phyloP scores from a whole-genome alignment of 2,113 vertebrate genomes.

The Phainopepla nitens region DNA sequence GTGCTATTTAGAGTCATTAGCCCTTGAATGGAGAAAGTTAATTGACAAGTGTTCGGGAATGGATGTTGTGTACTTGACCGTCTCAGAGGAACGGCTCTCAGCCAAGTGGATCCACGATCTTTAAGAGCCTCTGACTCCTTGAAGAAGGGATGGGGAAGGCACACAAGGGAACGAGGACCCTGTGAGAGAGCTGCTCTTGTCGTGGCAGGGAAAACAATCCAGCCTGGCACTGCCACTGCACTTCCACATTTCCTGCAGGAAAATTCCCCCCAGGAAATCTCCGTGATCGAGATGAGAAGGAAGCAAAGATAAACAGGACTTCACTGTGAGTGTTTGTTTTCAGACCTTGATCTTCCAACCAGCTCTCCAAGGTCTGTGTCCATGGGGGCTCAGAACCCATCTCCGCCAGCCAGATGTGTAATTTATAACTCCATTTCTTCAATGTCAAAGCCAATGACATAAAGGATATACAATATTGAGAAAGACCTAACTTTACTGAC shows the following conservation, averaged over 20 bases:
- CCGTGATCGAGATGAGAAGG: background rate
- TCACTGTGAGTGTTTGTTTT: background rate
- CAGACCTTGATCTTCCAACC: background rate
- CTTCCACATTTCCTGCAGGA: background rate
- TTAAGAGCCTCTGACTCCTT: background rate
- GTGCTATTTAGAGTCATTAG: background rate
- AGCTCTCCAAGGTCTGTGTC: background rate
- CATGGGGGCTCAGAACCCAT: background rate
- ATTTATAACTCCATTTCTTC: background rate
- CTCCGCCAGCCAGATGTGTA: background rate
- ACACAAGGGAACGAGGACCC: fast-evolving
- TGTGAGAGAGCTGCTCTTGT: fast-evolving
- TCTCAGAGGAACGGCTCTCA: background rate
- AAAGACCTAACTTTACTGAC: background rate
- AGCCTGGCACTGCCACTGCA: background rate
- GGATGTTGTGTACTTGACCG: background rate
- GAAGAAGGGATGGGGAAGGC: background rate
- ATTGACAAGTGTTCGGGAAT: background rate
- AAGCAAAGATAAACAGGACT: background rate
- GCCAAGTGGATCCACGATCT: background rate
- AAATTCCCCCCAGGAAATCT: background rate
- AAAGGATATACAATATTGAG: background rate
- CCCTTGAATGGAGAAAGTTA: background rate
- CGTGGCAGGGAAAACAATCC: background rate
- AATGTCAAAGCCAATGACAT: background rate